Conservation (phyloP, 2,888 invertebrate species). For the Rhodophaea formosa region DNA sequence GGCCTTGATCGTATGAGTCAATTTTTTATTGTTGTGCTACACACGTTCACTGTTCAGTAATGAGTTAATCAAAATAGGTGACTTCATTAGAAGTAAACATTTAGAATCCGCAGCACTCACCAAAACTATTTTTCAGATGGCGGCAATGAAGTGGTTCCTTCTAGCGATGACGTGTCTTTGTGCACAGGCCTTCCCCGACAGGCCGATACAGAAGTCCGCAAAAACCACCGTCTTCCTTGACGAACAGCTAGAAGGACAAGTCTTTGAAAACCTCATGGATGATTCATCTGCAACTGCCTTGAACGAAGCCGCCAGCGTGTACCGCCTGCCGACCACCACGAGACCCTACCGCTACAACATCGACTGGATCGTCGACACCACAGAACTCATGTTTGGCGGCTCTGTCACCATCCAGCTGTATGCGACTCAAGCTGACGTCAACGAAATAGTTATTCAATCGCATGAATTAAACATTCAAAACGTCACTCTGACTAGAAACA, state of each 20-base stretch:
- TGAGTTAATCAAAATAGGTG: too few species aligned
- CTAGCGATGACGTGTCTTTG: constrained; percentile 43
- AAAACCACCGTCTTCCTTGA: constrained; percentile 67
- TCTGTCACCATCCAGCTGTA: constrained; percentile 52
- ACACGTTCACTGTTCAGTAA: too few species aligned
- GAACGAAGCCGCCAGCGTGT: constrained; percentile 38
- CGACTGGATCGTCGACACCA: constrained; percentile 64
- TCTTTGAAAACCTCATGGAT: constrained; percentile 50
- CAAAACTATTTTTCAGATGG: constrained; percentile 38
- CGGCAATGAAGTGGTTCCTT: constrained; percentile 46
- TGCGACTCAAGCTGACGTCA: constrained; percentile 49
- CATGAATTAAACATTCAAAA: constrained; percentile 49
- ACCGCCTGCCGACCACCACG: constrained; percentile 74
- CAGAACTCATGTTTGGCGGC: constrained; percentile 52
- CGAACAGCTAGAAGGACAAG: constrained; percentile 56
- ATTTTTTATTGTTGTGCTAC: too few species aligned
- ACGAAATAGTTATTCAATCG: constrained; percentile 59
- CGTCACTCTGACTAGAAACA: constrained; percentile 60
- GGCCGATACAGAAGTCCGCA: constrained; percentile 29
- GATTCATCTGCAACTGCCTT: neutral
- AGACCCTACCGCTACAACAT: constrained; percentile 77
- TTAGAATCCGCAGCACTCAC: too few species aligned
- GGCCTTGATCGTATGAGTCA: too few species aligned
- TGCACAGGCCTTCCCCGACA: constrained; percentile 42
- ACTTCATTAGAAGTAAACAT: too few species aligned